phyloP scores from a whole-genome alignment of 2,888 invertebrate species.

The Dicycla oo region DNA sequence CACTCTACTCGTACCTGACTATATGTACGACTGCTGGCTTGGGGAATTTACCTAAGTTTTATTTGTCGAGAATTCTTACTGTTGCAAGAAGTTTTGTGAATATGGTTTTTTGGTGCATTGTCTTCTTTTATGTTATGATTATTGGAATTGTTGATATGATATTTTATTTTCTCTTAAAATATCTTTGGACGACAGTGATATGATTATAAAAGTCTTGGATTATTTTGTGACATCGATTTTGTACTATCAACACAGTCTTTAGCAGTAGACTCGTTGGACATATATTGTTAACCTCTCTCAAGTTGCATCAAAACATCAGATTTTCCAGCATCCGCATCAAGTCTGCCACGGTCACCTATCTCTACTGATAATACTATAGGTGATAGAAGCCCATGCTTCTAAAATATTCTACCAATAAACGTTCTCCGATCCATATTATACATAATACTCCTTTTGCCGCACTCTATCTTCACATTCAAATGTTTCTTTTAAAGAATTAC shows the following conservation, averaged over 20 bases:
- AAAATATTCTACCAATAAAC: not conserved
- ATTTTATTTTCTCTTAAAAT: too few relatives aligned
- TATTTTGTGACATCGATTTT: not conserved
- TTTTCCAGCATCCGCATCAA: not conserved
- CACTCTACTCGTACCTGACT: constrained; percentile 26
- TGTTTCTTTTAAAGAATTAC: not conserved
- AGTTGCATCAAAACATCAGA: not conserved
- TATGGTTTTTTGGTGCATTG: constrained; percentile 9
- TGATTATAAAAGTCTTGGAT: too few relatives aligned
- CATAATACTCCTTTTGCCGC: not conserved
- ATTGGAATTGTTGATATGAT: not conserved
- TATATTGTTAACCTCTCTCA: not conserved
- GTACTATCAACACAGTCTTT: not conserved
- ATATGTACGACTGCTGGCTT: constrained; percentile 16
- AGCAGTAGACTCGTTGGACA: not conserved
- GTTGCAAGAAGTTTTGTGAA: constrained; percentile 19
- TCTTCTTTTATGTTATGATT: not conserved
- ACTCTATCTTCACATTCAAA: not conserved
- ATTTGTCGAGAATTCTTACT: constrained; percentile 27
- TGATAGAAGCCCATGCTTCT: too few relatives aligned
- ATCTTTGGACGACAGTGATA: too few relatives aligned
- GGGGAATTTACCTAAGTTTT: constrained; percentile 53
- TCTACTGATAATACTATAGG: too few relatives aligned
- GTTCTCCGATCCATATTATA: not conserved
- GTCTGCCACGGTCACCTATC: not conserved